These are phyloP conservation scores for Oryzias dopingdopingensis DNA, from an alignment of 2,797 vertebrate species.

Conservation along the genomic window DNA sequence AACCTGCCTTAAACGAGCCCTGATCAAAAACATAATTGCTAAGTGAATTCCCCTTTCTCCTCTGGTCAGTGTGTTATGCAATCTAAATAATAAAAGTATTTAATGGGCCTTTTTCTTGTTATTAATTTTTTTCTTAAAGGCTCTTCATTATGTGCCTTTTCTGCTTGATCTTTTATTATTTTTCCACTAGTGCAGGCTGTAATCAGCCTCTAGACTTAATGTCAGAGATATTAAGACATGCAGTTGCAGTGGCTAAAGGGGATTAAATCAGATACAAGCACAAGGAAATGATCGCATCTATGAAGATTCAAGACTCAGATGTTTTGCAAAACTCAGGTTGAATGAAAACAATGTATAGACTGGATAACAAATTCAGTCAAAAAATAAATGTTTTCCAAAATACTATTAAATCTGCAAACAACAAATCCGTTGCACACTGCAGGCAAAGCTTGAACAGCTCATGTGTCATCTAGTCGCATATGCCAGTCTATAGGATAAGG, in stretches of 20 bases:
- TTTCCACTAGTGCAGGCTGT: conserved; percentile 27
- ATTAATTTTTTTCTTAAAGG: conserved; percentile 21
- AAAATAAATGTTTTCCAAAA: conserved; percentile 34
- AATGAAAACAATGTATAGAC: conserved; percentile 21
- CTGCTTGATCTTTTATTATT: conserved; percentile 29
- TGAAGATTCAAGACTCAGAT: conserved; percentile 29
- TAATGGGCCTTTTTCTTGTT: conserved; percentile 22
- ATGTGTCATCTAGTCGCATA: conserved; percentile 45
- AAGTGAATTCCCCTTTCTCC: conserved; percentile 14
- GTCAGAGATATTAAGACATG: conserved; percentile 37
- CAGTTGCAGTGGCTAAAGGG: conserved; percentile 30
- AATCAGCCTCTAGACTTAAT: conserved; percentile 39
- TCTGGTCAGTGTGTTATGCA: conserved; percentile 30
- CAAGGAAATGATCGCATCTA: conserved; percentile 15
- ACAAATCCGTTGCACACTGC: conserved; percentile 42
- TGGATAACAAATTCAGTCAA: conserved; percentile 32
- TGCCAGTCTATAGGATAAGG: conserved; percentile 55
- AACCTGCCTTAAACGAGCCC: conserved; percentile 24
- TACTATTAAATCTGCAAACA: conserved; percentile 40
- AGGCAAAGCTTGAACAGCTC: conserved; percentile 38
- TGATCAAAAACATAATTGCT: conserved; percentile 22
- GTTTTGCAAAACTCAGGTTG: conserved; percentile 20
- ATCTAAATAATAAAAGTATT: conserved; percentile 24
- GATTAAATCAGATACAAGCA: conserved; percentile 34
- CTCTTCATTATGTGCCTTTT: conserved; percentile 12